Evolutionary conservation across 2,113 vertebrate species (phyloP), one percentile per base, ranked within the genome.

Genomic region (Equus przewalskii): DNA sequence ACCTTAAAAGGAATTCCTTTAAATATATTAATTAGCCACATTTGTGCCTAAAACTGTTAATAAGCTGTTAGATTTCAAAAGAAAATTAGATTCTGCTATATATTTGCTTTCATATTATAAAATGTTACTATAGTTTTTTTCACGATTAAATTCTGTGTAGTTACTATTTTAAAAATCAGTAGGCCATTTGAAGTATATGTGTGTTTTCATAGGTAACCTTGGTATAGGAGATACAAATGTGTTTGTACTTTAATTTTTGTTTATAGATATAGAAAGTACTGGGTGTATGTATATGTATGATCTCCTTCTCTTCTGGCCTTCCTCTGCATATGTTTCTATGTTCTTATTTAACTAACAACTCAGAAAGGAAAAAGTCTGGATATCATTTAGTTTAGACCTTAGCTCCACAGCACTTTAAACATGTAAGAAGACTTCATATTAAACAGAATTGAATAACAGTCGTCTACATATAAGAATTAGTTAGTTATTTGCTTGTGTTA

Each of bases 401-500:
- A 75, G 75, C 30, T 89, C 51, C 64, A 67, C 3, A 88, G 72
- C 49, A 89, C 26, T 92, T 96, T 60, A 82, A 96, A 65, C 72
- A 51, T 91, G 56, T 96, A 89, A n/a, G 75, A 97, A 69, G 54
- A 96, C 91, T 97, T 97, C 5, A 49, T 83, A 44, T 93, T 93
- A 72, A 96, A 94, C 4, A 85, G 81, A 16, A 81, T 54, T 93
- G 89, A 97, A 41, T 82, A 89, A 21, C 19, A 78, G 22, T 69
- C 3, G 22, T 69, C 5, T 92, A 46, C 0, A 0, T 96, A 54
- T 73, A 62, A 95, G 85, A 89, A 89, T 89, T 79, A 9, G 30
- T 22, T 76, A 96, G 30, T 22, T 76, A 96, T 87, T 95, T 97
- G n/a, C 80, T 78, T 97, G 64, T 97, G 73, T 86, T 98, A 94